Base-by-base conservation (phyloP, 37 sponge, comb jelly and placozoan species). In the Geodia barretti region DNA sequence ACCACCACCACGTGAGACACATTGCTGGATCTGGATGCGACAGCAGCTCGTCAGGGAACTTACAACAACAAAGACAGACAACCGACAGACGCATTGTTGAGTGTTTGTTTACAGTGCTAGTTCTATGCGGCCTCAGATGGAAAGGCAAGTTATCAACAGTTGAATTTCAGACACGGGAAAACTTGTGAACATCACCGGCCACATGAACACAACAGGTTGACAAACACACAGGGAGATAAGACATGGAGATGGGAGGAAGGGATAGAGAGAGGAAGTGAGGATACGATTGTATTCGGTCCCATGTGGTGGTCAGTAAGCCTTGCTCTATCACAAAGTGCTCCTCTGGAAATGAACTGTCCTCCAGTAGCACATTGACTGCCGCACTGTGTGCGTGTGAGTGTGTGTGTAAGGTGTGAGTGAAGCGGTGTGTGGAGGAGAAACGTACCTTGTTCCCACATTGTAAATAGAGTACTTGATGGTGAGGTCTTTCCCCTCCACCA, bases 401-500 rank as follows among this genome's bases (percentile, higher is more conserved):
- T n/a, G n/a, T n/a, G n/a, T n/a, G n/a, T n/a, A n/a, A n/a, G n/a
- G n/a, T n/a, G n/a, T n/a, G n/a, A n/a, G n/a, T n/a, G n/a, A n/a
- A n/a, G n/a, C n/a, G n/a, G n/a, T n/a, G n/a, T 47, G 11, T 47
- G 14, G 11, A 47, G 7, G 54, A 17, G 14, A 68, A 28, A 31
- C 87, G 58, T 60, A 93, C 97, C 88, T 87, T 54, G 80, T 60
- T 26, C 97, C 97, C 33, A 90, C 70, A 69, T 96, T 96, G 85
- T 83, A 93, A 42, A 96, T 69, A 1, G 88, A 64, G 66, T 92
- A 96, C 58, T 80, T 75, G 23, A 96, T 64, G 9, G 97, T 96
- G 1, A 96, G 34, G 79, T 92, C 97, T 61, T 85, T 93, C n/a
- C 88, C 89, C 40, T 93, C 88, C 23, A 87, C 97, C 9, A 85